These are phyloP conservation scores for Morelia viridis DNA, from an alignment of 2,797 vertebrate genomes.

Conservation along the genomic window DNA sequence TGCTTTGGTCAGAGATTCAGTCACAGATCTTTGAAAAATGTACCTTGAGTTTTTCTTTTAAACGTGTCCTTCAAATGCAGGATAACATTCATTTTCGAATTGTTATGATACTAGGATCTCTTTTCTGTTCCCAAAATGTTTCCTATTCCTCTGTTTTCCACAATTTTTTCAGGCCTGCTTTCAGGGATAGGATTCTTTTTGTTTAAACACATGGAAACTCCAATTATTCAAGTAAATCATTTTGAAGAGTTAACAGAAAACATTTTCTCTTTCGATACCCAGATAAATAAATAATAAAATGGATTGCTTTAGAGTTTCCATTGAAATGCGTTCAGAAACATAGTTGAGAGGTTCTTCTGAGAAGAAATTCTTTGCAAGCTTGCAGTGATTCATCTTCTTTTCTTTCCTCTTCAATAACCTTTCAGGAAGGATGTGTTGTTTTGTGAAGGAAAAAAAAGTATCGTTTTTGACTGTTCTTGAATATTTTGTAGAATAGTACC, in stretches of 20 bases:
- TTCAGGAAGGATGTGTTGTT: not conserved
- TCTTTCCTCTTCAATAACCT: conserved; percentile 28
- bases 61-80: not conserved
- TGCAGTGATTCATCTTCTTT: conserved; percentile 7
- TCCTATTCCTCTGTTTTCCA: not conserved
- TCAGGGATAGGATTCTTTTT: not conserved
- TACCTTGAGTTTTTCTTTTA: not conserved
- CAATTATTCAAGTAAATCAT: not conserved
- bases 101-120: not conserved
- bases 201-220: conserved; percentile 38
- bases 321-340: conserved; percentile 1
- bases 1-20: not conserved
- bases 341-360: not conserved
- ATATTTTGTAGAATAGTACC: not conserved
- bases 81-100: not conserved
- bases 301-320: conserved; percentile 25
- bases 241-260: conserved; percentile 31
- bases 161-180: not conserved
- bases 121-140: not conserved
- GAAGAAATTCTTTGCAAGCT: conserved; percentile 2
- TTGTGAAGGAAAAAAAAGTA: not conserved
- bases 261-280: not conserved
- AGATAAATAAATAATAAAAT: not conserved
- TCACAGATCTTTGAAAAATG: too few relatives aligned
- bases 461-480: not conserved